A percentile compares a stretch with the other conserved stretches of the same genome.
Conservation (phyloP, 2,888 invertebrate genomes). For the Troides oblongomaculatus region DNA sequence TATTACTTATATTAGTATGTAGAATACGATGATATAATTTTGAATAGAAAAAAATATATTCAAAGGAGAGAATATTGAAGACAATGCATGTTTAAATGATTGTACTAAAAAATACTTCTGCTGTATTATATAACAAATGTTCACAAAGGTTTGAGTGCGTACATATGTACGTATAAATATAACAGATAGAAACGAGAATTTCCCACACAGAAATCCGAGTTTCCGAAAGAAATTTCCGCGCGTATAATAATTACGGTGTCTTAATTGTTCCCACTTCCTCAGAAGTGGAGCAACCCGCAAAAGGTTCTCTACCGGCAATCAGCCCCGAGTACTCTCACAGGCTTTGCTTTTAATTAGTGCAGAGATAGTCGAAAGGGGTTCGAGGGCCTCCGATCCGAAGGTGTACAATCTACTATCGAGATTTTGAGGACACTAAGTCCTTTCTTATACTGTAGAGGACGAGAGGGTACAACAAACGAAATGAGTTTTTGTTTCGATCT, state of each 20-base stretch:
- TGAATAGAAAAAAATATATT: no score
- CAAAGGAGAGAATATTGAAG: no score
- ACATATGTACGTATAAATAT: no score
- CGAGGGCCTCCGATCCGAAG: conserved; percentile 20
- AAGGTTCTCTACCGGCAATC: conserved; percentile 25
- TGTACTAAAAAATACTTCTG: no score
- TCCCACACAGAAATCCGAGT: neutral
- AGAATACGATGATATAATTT: no score
- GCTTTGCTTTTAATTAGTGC: conserved; percentile 27
- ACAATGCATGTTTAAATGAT: no score
- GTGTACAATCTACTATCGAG: conserved; percentile 11
- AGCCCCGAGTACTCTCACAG: conserved; percentile 21
- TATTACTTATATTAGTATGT: no score
- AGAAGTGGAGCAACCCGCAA: conserved; percentile 3
- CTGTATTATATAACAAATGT: no score
- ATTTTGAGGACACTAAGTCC: conserved; percentile 9
- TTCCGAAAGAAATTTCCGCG: conserved; percentile 13
- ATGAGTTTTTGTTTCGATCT: neutral
- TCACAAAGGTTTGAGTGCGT: no score
- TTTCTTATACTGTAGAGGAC: conserved; percentile 2
- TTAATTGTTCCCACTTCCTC: conserved; percentile 26
- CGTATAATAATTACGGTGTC: conserved; percentile 7
- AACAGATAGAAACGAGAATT: no score
- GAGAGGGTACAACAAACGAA: neutral
- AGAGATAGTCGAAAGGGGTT: conserved; percentile 21